Conservation (phyloP, 2,888 invertebrate species). For the Idaea dimidiata region DNA sequence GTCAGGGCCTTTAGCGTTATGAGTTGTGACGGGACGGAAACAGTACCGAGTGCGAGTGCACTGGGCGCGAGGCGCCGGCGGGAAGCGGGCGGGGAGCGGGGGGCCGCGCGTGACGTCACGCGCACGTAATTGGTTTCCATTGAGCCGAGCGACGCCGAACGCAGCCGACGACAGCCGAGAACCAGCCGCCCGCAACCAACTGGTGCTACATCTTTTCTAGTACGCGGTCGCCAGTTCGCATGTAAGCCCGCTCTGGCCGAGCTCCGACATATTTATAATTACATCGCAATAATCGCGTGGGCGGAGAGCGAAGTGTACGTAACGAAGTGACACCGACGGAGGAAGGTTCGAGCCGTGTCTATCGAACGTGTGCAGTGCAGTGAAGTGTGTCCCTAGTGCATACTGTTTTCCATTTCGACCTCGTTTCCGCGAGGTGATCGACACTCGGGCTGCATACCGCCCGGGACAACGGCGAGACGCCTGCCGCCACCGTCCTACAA, state of each 20-base stretch:
- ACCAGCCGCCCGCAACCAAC: constrained; percentile 64
- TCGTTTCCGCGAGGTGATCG: constrained; percentile 54
- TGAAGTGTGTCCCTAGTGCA: constrained; percentile 45
- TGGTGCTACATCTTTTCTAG: constrained; percentile 69
- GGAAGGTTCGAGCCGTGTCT: constrained; percentile 11
- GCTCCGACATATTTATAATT: constrained; percentile 32
- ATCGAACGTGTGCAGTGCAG: constrained; percentile 37
- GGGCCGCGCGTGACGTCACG: constrained; percentile 63
- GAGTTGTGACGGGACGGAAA: not conserved
- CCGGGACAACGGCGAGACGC: constrained; percentile 43
- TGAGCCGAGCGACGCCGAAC: constrained; percentile 59
- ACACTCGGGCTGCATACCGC: constrained; percentile 55
- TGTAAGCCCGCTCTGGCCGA: constrained; percentile 48
- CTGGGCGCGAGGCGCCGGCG: constrained; percentile 20
- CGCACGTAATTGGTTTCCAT: constrained; percentile 59
- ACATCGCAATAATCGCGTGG: constrained; percentile 37
- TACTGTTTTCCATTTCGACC: constrained; percentile 63
- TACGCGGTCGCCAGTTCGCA: constrained; percentile 63
- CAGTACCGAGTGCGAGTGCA: constrained; percentile 23
- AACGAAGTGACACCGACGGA: no score
- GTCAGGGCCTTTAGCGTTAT: not conserved
- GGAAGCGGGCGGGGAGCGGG: constrained; percentile 30
- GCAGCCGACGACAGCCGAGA: constrained; percentile 54
- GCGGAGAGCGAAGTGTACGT: constrained; percentile 32
- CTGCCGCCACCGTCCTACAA: constrained; percentile 21